A percentile compares a stretch with the other conserved stretches of the same genome.
Conservation (phyloP, 2,113 vertebrate species). For the Microcebus griseorufus region DNA sequence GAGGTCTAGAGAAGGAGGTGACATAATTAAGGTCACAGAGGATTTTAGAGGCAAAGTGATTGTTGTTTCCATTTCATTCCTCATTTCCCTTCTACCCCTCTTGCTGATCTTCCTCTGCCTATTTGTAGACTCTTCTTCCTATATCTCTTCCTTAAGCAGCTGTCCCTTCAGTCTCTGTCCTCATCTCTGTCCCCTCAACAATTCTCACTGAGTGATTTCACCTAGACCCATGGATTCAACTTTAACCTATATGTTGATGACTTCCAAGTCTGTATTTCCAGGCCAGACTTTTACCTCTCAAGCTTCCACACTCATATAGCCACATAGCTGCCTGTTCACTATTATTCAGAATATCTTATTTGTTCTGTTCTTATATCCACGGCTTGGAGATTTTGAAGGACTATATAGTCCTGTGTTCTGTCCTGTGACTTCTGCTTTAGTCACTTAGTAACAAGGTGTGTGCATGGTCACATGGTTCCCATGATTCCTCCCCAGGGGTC, state of each 20-base stretch:
- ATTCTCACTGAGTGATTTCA: not conserved
- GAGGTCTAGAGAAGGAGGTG: not conserved
- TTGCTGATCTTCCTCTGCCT: not conserved
- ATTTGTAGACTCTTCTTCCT: not conserved
- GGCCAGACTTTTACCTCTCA: not conserved
- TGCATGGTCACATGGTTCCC: not conserved
- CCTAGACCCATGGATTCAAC: not conserved
- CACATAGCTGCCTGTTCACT: not conserved
- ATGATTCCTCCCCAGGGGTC: not conserved
- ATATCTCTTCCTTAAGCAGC: not conserved
- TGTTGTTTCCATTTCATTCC: not conserved
- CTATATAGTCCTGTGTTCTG: not conserved
- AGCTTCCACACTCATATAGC: not conserved
- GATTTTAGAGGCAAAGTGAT: not conserved
- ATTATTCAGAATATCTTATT: not conserved
- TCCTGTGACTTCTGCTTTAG: not conserved
- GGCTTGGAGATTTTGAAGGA: not conserved
- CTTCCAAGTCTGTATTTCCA: not conserved
- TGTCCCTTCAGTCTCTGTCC: not conserved
- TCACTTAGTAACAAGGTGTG: not conserved
- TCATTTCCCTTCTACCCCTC: not conserved
- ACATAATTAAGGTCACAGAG: conserved; percentile 1
- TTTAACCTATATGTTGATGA: not conserved
- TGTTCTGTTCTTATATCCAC: not conserved
- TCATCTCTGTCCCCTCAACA: not conserved